Base-by-base conservation (phyloP, 2,797 vertebrate species). In the Adelosebastes latens region DNA sequence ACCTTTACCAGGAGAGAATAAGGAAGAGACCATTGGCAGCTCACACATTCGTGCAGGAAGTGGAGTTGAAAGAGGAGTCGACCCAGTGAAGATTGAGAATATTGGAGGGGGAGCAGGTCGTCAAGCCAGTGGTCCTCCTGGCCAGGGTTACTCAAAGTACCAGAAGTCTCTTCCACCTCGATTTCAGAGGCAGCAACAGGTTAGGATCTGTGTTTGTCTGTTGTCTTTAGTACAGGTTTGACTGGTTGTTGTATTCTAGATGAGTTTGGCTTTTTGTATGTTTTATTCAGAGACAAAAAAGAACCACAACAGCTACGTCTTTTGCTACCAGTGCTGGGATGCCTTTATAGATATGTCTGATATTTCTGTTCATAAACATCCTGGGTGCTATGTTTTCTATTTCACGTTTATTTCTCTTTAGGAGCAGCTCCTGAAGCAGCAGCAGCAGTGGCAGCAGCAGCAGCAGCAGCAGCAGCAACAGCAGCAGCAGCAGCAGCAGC, bases 161-260 rank as follows among this genome's bases (percentile, higher is more conserved):
- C 98, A 99, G 92, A 99, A 99, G 92, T 98, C 97, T 1, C 94
- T 99, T 81, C 98, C 97, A 1, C 98, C 98, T 70, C 97, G 97
- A 66, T 98, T 98, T 91, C 98, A 99, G 94, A 95, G 97, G 82
- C 98, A 99, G 83, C 98, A 99, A 78, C 98, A 99, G 96, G 98
- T 98, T 53, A 87, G 88, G 4, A 72, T 58, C 22, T 75, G 6
- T 29, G 12, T 7, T 67, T 53, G 2, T 52, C 5, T 52, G 3
- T 53, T 27, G 2, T 55, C 6, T 71, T 8, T 6, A 27, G 16
- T 46, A 59, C 52, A 60, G 5, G 2, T 72, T 61, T 42, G 1
- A 31, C 27, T 62, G 24, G 13, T 53, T 64, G 18, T 78, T 74
- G 8, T 8, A 49, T 56, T 53, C 12, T 25, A 14, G 16, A 55